Base-by-base conservation (phyloP, 2,888 invertebrate species). In the Acleris holmiana region DNA sequence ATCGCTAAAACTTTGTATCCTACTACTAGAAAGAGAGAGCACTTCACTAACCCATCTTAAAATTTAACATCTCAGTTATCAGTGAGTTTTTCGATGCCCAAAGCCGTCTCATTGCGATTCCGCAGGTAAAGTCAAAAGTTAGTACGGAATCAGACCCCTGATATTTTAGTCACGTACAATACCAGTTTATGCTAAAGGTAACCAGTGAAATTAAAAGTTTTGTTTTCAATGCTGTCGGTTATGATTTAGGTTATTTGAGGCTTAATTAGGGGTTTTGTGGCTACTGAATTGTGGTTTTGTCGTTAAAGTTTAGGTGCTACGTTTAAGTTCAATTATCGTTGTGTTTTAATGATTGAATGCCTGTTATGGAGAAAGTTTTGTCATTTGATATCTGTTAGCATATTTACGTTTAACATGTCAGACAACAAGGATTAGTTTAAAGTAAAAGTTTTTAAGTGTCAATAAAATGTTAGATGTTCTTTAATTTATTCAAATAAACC, bases 91-190 rank as follows among this genome's bases (percentile, higher is more conserved):
- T 55, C 44, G 44, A 55, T 60, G 46, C 57, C 23, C 44, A 41
- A n/a, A 46, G 17, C 47, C 18, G 47, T 15, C 78, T 80, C 82
- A 83, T 86, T 86, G 79, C 77, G 68, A 85, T 85, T 85, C 86
- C 82, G 72, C 77, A 82, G 83, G 82, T 83, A 77, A 58, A 83
- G 79, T 84, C 84, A 80, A 83, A 85, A 86, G 83, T 83, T 84
- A 79, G 78, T 74, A 56, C 76, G 61, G 76, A 81, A 82, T 80
- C 78, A 79, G 71, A 76, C 74, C 72, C 71, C 73, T 72, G 69
- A 69, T 80, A 86, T 86, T 85, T 76, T 71, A 73, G 61, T 74
- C 85, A 86, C 86, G 87, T 86, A 75, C 64, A 58, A 83, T 78
- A 80, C 59, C 76, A 76, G 70, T 59, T 76, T 76, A 85, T 81